Percentiles rank a stretch among this genome's conserved stretches.
Conservation (phyloP, 2,797 vertebrate genomes). For the Heliangelus exortis region DNA sequence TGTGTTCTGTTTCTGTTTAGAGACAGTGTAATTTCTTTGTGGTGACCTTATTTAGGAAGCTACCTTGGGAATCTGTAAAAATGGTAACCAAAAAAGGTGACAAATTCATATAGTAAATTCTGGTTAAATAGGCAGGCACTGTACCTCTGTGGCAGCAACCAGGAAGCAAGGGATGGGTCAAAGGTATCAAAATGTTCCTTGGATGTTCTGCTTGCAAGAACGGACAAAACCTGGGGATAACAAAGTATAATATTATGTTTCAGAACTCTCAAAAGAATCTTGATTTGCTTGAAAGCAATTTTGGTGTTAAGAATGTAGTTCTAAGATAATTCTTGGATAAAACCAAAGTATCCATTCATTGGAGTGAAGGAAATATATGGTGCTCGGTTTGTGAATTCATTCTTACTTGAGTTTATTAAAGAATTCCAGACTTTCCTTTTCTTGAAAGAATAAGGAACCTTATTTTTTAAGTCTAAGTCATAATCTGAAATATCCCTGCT, state of each 20-base stretch:
- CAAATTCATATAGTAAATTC: not conserved
- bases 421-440: not conserved
- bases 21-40: not conserved
- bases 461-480: not conserved
- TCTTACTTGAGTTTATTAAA: not conserved
- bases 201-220: not conserved
- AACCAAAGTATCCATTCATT: not conserved
- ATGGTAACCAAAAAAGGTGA: not conserved
- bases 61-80: not conserved
- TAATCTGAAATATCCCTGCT: not conserved
- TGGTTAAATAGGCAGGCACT: not conserved
- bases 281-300: not conserved
- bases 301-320: not conserved
- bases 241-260: not conserved
- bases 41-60: not conserved
- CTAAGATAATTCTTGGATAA: not conserved
- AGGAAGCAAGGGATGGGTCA: not conserved
- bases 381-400: not conserved
- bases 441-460: not conserved
- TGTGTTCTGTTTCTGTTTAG: not conserved
- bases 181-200: not conserved
- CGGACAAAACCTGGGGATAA: not conserved
- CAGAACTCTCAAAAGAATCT: not conserved
- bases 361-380: not conserved
- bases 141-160: not conserved